phyloP scores from a whole-genome alignment of 2,888 invertebrate species.

The Lordiphosa fenestrarum region DNA sequence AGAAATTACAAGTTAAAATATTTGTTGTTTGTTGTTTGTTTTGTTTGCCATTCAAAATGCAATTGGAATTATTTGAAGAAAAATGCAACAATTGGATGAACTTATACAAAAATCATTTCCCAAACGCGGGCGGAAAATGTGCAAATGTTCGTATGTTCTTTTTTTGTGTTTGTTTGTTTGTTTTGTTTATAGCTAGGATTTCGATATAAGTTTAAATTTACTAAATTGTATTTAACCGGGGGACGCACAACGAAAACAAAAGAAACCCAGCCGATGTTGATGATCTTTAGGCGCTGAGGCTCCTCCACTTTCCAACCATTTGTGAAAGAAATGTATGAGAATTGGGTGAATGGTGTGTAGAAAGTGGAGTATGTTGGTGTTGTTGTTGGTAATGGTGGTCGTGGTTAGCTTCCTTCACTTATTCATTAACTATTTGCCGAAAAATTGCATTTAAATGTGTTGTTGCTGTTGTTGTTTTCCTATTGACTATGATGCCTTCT shows the following conservation, averaged over 20 bases:
- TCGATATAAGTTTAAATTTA: constrained; percentile 62
- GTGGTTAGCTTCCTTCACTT: constrained; percentile 1
- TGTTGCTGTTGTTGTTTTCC: constrained; percentile 28
- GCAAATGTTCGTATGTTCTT: constrained; percentile 3
- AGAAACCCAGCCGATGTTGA: constrained; percentile 1
- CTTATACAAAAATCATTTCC: constrained; percentile 7
- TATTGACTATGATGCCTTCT: constrained; percentile 27
- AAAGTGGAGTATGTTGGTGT: constrained; percentile 8
- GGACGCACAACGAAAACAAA: constrained; percentile 22
- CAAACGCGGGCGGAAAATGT: constrained; percentile 5
- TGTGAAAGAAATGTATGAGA: constrained; percentile 16
- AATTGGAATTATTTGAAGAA: constrained; percentile 52
- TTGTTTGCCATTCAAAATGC: constrained; percentile 47
- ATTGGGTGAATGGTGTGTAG: constrained; percentile 21
- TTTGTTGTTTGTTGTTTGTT: not conserved
- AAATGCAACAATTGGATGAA: constrained; percentile 10
- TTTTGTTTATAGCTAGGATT: constrained; percentile 50
- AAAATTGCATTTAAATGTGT: constrained; percentile 27
- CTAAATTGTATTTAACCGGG: constrained; percentile 42
- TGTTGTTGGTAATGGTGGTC: constrained; percentile 7
- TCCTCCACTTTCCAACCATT: constrained; percentile 19
- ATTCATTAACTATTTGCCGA: constrained; percentile 39
- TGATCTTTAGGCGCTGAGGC: constrained; percentile 9
- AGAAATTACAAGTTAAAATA: constrained; percentile 5
- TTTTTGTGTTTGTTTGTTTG: not conserved